phyloP scores from a whole-genome alignment of 2,113 vertebrate species.

The Rhynchomys soricoides region DNA sequence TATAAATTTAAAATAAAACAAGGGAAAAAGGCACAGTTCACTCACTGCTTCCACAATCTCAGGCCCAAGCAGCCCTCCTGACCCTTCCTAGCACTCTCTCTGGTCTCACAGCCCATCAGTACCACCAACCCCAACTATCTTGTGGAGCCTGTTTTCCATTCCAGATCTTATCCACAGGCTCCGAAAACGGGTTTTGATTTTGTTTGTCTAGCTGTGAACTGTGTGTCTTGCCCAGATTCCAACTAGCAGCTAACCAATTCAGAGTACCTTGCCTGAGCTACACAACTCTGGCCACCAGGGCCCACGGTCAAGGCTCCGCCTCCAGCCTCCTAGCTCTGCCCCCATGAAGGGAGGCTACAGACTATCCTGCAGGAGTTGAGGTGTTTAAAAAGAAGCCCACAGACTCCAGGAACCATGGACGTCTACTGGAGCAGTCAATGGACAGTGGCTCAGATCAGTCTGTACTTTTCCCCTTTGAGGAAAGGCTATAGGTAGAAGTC shows the following conservation, averaged over 20 bases:
- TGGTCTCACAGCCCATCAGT: not conserved
- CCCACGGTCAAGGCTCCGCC: not conserved
- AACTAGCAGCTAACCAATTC: not conserved
- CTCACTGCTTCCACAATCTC: too few relatives aligned
- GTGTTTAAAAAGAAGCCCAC: not conserved
- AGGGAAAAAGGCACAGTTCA: not conserved
- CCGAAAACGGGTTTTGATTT: not conserved
- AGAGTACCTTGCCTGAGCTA: not conserved
- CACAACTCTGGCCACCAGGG: not conserved
- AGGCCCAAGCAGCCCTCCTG: not conserved
- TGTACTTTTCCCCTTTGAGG: not conserved
- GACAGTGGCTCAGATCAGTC: not conserved
- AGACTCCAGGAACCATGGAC: not conserved
- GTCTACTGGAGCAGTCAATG: not conserved
- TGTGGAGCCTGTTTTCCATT: not conserved
- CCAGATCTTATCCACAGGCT: not conserved
- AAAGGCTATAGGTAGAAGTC: not conserved
- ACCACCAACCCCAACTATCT: not conserved
- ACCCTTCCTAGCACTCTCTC: not conserved
- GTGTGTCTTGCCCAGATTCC: not conserved
- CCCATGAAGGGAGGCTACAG: fast-evolving
- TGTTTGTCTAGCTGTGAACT: not conserved
- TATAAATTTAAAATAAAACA: not conserved
- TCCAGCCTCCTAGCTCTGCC: not conserved
- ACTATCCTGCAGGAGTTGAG: not conserved